Conservation (phyloP, 2,888 invertebrate species). For the Pristionchus arcanus region DNA sequence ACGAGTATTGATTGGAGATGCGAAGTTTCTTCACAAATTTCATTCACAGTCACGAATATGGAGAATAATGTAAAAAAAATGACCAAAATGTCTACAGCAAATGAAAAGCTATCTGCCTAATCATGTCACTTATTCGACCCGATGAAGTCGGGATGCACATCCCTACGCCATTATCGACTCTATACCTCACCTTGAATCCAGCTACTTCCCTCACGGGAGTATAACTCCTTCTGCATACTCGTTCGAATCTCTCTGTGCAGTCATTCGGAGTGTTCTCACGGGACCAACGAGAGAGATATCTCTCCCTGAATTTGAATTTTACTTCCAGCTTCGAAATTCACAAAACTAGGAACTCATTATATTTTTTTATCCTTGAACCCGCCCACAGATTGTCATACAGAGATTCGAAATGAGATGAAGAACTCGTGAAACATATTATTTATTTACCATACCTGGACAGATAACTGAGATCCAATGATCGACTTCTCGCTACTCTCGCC, state of each 20-base stretch:
- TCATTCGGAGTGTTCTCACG: slow-evolving; percentile 78
- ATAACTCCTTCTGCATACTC: slow-evolving; percentile 75
- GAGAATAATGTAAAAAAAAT: too few species aligned
- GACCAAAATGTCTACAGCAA: too few species aligned
- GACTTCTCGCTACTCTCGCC: slow-evolving; percentile 47
- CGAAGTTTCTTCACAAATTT: not conserved
- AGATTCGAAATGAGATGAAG: not conserved
- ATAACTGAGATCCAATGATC: slow-evolving; percentile 53
- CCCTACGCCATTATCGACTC: not conserved
- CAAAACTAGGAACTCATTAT: too few species aligned
- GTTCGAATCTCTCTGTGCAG: slow-evolving; percentile 68
- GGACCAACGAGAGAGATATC: slow-evolving; percentile 78
- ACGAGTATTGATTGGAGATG: not conserved
- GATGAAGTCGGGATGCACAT: not conserved
- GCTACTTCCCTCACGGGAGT: slow-evolving; percentile 77
- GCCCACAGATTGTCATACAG: not conserved
- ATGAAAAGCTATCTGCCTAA: too few species aligned
- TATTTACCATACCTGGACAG: slow-evolving; percentile 23
- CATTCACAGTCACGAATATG: not conserved
- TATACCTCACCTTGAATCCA: slow-evolving; percentile 61
- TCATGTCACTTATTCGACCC: too few species aligned
- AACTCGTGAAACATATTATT: not conserved
- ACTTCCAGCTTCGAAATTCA: not conserved
- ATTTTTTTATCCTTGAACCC: not conserved
- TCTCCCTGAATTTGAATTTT: slow-evolving; percentile 63